Base-by-base conservation (phyloP, 2,888 invertebrate species). In the Chloromyia formosa region DNA sequence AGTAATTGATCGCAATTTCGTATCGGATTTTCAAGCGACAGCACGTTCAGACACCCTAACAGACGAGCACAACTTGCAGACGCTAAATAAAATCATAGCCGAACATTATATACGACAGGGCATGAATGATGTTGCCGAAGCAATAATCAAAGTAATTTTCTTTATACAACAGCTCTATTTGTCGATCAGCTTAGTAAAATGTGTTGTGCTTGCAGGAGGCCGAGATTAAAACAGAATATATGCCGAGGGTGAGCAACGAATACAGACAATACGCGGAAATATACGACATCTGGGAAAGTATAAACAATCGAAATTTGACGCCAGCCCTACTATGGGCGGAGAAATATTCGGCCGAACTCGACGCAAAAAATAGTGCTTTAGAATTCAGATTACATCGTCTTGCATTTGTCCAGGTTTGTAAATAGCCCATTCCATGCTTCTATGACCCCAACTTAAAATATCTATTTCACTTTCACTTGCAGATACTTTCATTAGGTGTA, bases 91-190 rank as follows among this genome's bases (percentile, higher is more conserved):
- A 86, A 95, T 96, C 20, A 94, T 98, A 77, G 95, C 95, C 80
- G 96, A 98, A 83, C 98, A 98, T 87, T 94, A 97, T 83, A 94
- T 95, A 82, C 90, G 97, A 78, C 96, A 97, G 87, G 98, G 98
- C 58, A 90, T 96, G 89, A 90, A 96, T 79, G 95, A 96, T 73
- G 95, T 97, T 45, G 97, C 96, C 1, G 95, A 96, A 82, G 89
- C 92, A 79, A 84, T 95, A 61, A 82, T 86, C 5, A 58, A 73
- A 18, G 78, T 77, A 54, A 54, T 22, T 35, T 4, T 35, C 27
- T n/a, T n/a, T 54, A 5, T 54, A 54, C 14, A 54, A 54, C 16
- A 54, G n/a, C n/a, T n/a, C n/a, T n/a, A n/a, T n/a, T n/a, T n/a
- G n/a, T n/a, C n/a, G n/a, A 9, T 42, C 42, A 9, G 42, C 5